Base-by-base conservation (phyloP, 2,113 vertebrate genomes). In the Motacilla tschutschensis region DNA sequence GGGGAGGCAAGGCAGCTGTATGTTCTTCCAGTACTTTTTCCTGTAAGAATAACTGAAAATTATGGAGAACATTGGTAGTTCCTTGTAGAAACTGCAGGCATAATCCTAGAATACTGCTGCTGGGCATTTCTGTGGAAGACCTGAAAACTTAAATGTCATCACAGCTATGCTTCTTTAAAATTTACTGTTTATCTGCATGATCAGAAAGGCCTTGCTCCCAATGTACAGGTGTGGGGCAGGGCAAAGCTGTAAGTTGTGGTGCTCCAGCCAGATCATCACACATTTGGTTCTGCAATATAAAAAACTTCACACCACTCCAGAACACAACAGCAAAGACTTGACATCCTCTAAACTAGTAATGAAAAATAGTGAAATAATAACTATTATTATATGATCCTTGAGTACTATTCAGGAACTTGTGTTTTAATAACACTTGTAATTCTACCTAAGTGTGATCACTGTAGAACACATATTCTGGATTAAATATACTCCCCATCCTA, bases 1-100 rank as follows among this genome's bases (percentile, higher is more conserved):
- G 10, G 5, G 2, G 8, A 9, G 15, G 13, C 2, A 13, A 5
- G 3, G 6, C 12, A 4, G 3, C 17, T 47, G 11, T 13, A 29
- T 10, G 5, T 31, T 50, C 47, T 77, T 80, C 24, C 40, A 74
- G 29, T 14, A 79, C 8, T 63, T 77, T 21, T 58, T 48, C 21
- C 28, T 47, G 10, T 28, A 48, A 41, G 11, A 35, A 69, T 46
- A 29, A 83, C 2, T 38, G 28, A 48, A 90, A 81, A 78, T 8
- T 1, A 66, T 28, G 12, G 48, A 43, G 5, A 88, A 75, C 12
- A 71, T 20, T 26, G 10, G 12, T 26, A 58, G 20, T 9, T 51
- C n/a, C 21, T 51, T 55, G 48, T 36, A 25, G 11, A 57, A 88
- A 72, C 29, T 54, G 6, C 51, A 76, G 40, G 53, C 29, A 25